A percentile compares a stretch with the other conserved stretches of the same genome.
Conservation (phyloP, 2,888 invertebrate genomes). For the Aporophyla nigra region DNA sequence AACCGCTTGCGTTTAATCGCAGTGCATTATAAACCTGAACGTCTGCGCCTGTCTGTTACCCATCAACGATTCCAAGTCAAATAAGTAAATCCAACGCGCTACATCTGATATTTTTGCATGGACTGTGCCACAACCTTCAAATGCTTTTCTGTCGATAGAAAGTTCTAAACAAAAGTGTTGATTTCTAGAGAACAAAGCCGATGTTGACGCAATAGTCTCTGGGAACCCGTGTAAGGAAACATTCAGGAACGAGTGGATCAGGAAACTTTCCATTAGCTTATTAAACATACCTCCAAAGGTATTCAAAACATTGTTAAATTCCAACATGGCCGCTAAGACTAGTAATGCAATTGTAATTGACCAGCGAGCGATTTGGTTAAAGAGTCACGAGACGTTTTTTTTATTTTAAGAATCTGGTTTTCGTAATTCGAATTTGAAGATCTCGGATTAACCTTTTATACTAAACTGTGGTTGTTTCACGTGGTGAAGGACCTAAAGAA, state of each 20-base stretch:
- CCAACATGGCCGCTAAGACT: constrained; percentile 18
- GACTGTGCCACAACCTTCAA: constrained; percentile 69
- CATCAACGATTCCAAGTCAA: background rate
- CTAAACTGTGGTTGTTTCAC: too few relatives aligned
- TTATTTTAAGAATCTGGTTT: background rate
- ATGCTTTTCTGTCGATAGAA: constrained; percentile 69
- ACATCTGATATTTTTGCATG: constrained; percentile 56
- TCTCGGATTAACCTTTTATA: background rate
- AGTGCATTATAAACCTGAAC: too few relatives aligned
- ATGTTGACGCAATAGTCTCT: constrained; percentile 71
- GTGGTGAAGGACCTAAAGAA: too few relatives aligned
- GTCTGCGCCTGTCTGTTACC: background rate
- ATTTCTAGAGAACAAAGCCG: constrained; percentile 72
- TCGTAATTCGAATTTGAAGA: background rate
- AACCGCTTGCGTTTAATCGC: too few relatives aligned
- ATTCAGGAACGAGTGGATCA: constrained; percentile 54
- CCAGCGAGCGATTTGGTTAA: background rate
- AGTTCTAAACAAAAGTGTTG: constrained; percentile 73
- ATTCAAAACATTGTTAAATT: constrained; percentile 9
- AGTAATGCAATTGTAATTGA: constrained; percentile 45
- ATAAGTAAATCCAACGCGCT: background rate
- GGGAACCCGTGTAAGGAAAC: constrained; percentile 69
- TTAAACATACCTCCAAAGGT: constrained; percentile 5
- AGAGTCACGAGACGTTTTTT: background rate
- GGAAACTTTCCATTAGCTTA: constrained; percentile 53